Evolutionary conservation across 2,797 vertebrate genomes (phyloP), one percentile per base, ranked within the genome.

Genomic region (Hoplostethus atlanticus): DNA sequence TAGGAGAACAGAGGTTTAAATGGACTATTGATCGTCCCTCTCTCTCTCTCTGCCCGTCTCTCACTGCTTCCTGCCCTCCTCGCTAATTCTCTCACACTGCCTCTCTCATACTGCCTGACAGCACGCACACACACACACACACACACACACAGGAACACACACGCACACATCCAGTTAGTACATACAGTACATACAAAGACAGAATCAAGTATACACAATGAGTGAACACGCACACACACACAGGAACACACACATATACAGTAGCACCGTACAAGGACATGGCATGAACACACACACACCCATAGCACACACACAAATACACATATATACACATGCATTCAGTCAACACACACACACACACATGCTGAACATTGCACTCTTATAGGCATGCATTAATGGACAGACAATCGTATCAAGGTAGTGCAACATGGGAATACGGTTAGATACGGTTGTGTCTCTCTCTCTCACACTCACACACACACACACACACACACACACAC

Each of bases 1-100:
- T 36, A n/a, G 68, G 44, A 61, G 63, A 76, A 77, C 66, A 62
- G 30, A 36, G 9, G 7, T 79, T 84, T 81, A 80, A 81, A 81
- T 77, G 64, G 77, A 66, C 44, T 86, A 87, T 86, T 58, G 88
- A 88, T 87, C 47, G 31, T 3, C 31, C 38, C 28, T 66, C 46
- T 34, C 64, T 58, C 64, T 58, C 55, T 64, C 38, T 15, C 31
- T 62, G 21, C 21, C 67, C 9, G 16, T 71, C 61, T 67, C 47
- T 31, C 48, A 25, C 71, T 70, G 64, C 67, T 68, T 76, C 53
- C 62, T 68, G 61, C 38, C 60, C 11, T 66, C 46, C 17, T 57
- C 3, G 17, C 68, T 50, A 36, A 64, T 65, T 72, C 71, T 70
- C 57, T 70, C 57, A 44, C 50, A 46, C 67, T 21, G 21, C 44